Conservation (phyloP, 2,113 vertebrate genomes). For the Brachirus orientalis region DNA sequence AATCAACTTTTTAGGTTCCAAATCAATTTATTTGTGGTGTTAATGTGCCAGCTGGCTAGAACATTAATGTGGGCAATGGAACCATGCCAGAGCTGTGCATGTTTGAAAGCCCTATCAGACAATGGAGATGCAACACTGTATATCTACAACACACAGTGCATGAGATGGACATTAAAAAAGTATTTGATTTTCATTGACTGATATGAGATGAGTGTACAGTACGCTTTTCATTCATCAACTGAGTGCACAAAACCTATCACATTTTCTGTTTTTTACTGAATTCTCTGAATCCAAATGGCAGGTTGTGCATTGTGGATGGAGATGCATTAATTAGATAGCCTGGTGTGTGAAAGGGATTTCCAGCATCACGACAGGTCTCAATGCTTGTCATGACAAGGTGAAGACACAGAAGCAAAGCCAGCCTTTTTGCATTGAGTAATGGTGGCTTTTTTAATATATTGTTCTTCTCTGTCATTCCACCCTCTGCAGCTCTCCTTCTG, state of each 20-base stretch:
- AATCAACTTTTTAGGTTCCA: too few relatives aligned
- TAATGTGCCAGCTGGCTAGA: too few relatives aligned
- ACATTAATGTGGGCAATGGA: too few relatives aligned
- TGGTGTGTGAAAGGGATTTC: conserved; percentile 53
- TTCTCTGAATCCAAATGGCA: conserved; percentile 17
- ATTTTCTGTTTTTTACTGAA: conserved; percentile 29
- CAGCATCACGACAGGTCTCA: conserved; percentile 30
- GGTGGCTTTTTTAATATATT: conserved; percentile 3
- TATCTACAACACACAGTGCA: neutral
- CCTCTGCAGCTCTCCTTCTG: conserved; percentile 1
- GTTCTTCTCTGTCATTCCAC: neutral
- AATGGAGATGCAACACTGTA: neutral
- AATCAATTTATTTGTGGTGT: too few relatives aligned
- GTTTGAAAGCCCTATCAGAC: neutral
- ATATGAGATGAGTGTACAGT: neutral
- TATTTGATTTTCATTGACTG: neutral
- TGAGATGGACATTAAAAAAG: neutral
- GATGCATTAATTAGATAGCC: conserved; percentile 82
- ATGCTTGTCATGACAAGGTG: conserved; percentile 27
- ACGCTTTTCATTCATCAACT: conserved; percentile 15
- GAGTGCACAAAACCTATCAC: conserved; percentile 18
- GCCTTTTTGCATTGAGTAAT: conserved; percentile 21
- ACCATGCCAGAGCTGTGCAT: neutral
- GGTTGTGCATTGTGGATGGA: conserved; percentile 34
- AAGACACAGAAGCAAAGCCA: conserved; percentile 41